Evolutionary conservation across 2,797 vertebrate genomes (phyloP).

Genomic region (Manis javanica): DNA sequence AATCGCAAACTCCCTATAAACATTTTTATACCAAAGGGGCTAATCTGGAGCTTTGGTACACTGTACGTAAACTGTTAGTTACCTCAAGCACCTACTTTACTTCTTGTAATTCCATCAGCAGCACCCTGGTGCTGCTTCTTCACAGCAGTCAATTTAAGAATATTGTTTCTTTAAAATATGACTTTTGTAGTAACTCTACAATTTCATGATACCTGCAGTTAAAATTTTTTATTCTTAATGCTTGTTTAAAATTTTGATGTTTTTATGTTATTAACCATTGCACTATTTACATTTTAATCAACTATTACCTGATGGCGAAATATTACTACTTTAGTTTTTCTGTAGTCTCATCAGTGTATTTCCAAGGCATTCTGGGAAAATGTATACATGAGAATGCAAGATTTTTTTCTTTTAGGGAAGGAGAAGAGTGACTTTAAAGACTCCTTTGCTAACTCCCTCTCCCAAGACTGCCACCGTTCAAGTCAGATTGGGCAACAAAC

Average conservation of each 20-base stretch:
- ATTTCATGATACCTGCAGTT: background rate
- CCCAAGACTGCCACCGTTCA: background rate
- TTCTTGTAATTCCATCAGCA: background rate
- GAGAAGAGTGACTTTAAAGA: background rate
- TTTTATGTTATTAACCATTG: slow-evolving; percentile 7
- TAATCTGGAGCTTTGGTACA: background rate
- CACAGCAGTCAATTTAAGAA: background rate
- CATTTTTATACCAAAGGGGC: background rate
- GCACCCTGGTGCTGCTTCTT: background rate
- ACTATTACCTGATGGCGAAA: background rate
- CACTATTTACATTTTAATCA: background rate
- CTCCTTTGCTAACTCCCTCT: background rate
- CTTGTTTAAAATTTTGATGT: background rate
- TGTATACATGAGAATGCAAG: background rate
- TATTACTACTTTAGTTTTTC: slow-evolving; percentile 27
- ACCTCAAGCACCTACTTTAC: background rate
- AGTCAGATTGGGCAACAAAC: background rate
- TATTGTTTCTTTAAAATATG: background rate
- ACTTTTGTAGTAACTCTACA: background rate
- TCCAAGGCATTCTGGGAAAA: background rate
- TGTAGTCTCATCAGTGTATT: background rate
- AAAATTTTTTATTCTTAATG: slow-evolving; percentile 13
- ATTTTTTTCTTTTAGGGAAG: background rate
- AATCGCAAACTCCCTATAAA: background rate
- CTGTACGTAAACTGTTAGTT: background rate